Conservation (phyloP, 37 sponge, comb jelly and placozoan genomes). For the Beroe ovata region DNA sequence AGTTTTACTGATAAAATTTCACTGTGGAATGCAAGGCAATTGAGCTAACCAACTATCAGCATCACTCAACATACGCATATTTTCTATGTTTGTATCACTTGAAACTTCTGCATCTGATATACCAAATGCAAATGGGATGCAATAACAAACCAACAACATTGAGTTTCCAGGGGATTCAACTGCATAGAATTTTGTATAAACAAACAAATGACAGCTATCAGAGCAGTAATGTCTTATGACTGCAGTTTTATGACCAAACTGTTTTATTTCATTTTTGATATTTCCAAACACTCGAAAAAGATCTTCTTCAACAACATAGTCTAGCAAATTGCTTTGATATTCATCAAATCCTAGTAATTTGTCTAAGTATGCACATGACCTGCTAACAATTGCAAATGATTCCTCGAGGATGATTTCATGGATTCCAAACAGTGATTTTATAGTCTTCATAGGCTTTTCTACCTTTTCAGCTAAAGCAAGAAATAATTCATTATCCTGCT, state of each 20-base stretch:
- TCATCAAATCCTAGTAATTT: slow-evolving; percentile 22
- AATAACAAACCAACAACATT: neutral
- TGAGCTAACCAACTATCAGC: slow-evolving; percentile 35
- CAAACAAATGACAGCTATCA: slow-evolving; percentile 28
- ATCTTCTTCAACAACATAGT: slow-evolving; percentile 62
- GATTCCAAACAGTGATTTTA: neutral
- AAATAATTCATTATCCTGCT: slow-evolving; percentile 40
- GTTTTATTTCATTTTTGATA: slow-evolving; percentile 7
- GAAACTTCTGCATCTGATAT: neutral
- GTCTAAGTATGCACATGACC: neutral
- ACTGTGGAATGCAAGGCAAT: neutral
- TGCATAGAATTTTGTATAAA: neutral
- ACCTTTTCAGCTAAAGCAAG: slow-evolving; percentile 19
- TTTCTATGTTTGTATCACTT: neutral
- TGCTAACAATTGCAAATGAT: neutral
- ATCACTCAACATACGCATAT: slow-evolving; percentile 18
- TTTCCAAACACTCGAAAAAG: slow-evolving; percentile 38
- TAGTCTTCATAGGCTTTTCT: neutral
- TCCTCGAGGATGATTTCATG: slow-evolving; percentile 46
- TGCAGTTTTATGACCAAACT: slow-evolving; percentile 16
- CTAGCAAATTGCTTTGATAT: slow-evolving; percentile 4
- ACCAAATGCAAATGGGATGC: slow-evolving; percentile 43
- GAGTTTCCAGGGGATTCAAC: neutral
- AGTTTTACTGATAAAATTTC: too few species aligned
- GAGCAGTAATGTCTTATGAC: slow-evolving; percentile 30